These are phyloP conservation scores for Cyprinodon variegatus DNA, from an alignment of 2,113 vertebrate species.

Conservation along the genomic window DNA sequence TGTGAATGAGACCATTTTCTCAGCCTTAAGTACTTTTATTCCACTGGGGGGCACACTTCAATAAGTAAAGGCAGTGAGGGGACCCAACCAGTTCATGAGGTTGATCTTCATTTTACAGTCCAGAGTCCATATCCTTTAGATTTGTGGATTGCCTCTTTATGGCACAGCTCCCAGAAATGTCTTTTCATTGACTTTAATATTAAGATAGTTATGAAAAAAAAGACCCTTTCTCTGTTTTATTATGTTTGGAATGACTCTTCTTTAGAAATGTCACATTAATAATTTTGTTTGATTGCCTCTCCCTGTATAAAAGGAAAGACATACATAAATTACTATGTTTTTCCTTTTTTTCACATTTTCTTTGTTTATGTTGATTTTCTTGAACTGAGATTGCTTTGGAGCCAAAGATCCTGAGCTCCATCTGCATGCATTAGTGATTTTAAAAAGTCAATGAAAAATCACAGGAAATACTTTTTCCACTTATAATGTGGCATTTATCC, in stretches of 20 bases:
- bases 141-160: slow-evolving; percentile 48
- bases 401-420: no score
- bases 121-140: slow-evolving; percentile 29
- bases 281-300: slow-evolving; percentile 40
- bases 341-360: background rate
- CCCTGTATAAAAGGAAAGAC: background rate
- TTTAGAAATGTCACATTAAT: slow-evolving; percentile 36
- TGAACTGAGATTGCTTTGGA: background rate
- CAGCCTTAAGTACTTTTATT: slow-evolving; percentile 54
- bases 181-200: slow-evolving; percentile 41
- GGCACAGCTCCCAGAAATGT: slow-evolving; percentile 48
- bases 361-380: background rate
- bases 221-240: slow-evolving; percentile 33
- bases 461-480: background rate
- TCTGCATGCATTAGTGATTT: background rate
- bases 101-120: slow-evolving; percentile 31
- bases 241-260: slow-evolving; percentile 43
- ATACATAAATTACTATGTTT: background rate
- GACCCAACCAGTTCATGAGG: slow-evolving; percentile 24
- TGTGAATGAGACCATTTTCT: slow-evolving; percentile 32
- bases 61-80: slow-evolving; percentile 41
- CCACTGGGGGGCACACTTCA: slow-evolving; percentile 70
- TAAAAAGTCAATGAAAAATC: background rate
- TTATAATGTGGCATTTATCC: background rate
- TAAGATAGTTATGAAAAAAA: slow-evolving; percentile 46